Conservation (phyloP, 2,797 vertebrate genomes). For the Chelon auratus region DNA sequence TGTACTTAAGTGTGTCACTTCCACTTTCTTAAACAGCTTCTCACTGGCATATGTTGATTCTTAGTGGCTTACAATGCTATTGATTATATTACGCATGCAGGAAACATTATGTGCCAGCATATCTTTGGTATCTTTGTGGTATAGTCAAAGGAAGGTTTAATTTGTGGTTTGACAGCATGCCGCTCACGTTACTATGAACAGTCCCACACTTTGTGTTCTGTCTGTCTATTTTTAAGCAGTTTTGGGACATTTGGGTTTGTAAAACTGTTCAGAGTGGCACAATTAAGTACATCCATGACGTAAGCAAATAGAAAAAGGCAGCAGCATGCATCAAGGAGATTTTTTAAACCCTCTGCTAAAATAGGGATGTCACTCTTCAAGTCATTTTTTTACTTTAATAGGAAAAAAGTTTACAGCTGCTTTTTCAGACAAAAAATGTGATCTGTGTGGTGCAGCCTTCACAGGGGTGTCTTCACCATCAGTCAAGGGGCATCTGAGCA, state of each 20-base stretch:
- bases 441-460: conserved; percentile 34
- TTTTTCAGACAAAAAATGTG: conserved; percentile 22
- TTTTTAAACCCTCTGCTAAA: no score
- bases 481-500: conserved; percentile 46
- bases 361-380: no score
- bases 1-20: no score
- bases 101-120: neutral
- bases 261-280: no score
- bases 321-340: neutral
- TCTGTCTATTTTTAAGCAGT: no score
- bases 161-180: no score
- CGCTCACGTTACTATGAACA: no score
- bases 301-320: neutral
- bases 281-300: neutral
- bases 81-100: neutral
- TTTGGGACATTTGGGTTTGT: no score
- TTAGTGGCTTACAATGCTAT: neutral
- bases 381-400: neutral
- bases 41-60: neutral
- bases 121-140: neutral
- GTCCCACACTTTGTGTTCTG: no score
- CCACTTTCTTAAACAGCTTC: neutral
- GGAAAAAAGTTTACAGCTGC: conserved; percentile 15
- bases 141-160: no score
- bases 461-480: conserved; percentile 18